A percentile compares a stretch with the other conserved stretches of the same genome.
These are phyloP conservation scores for Montipora sp. DNA, from an alignment of 64 coral and sea anemone genomes.

Conservation along the genomic window DNA sequence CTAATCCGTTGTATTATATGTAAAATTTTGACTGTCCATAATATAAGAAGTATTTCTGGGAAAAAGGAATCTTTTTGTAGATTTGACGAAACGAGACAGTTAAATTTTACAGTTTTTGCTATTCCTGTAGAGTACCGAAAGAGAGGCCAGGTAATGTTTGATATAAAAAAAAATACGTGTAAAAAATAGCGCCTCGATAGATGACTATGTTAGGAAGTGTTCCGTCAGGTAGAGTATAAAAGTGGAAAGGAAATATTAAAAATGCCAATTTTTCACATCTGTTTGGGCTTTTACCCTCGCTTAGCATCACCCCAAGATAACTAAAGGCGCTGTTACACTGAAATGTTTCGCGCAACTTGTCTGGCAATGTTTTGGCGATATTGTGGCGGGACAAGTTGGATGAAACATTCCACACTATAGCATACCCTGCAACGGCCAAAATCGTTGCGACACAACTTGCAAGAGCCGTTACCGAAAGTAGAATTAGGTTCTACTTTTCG, in stretches of 20 bases:
- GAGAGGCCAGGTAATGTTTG: constrained; percentile 35
- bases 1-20: constrained; percentile 48
- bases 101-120: constrained; percentile 56
- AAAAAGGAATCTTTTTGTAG: constrained; percentile 49
- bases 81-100: constrained; percentile 46
- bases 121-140: constrained; percentile 33
- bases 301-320: too few species aligned
- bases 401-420: too few species aligned
- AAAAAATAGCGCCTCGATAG: constrained; percentile 35
- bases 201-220: constrained; percentile 46
- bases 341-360: too few species aligned
- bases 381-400: too few species aligned
- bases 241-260: constrained; percentile 55
- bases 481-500: too few species aligned
- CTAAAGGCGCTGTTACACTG: too few species aligned
- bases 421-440: too few species aligned
- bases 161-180: constrained; percentile 45
- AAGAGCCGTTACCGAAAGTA: too few species aligned
- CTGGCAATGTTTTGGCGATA: too few species aligned
- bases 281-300: not conserved
- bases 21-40: constrained; percentile 32
- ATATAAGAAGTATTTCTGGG: constrained; percentile 45
- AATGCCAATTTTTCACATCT: constrained; percentile 36
- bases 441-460: too few species aligned
- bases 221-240: constrained; percentile 34